phyloP scores from a whole-genome alignment of 2,797 vertebrate species.

The Phoebastria nigripes region DNA sequence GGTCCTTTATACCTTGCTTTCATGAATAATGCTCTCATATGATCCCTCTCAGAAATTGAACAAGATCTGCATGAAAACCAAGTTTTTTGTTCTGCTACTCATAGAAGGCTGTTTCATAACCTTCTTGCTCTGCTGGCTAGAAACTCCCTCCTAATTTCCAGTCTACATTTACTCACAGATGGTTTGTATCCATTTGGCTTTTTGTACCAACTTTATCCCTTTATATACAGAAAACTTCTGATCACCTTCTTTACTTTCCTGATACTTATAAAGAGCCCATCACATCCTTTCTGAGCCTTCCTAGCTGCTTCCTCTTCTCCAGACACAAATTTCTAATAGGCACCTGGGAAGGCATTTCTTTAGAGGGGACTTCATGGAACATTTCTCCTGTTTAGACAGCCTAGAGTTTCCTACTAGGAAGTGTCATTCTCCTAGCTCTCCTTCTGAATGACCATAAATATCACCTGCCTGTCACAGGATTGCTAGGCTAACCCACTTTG shows the following conservation, averaged over 20 bases:
- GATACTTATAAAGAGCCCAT: background rate
- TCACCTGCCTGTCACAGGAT: background rate
- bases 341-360: background rate
- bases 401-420: background rate
- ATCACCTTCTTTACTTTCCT: background rate
- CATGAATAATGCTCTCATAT: background rate
- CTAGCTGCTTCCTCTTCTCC: background rate
- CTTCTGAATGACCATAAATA: background rate
- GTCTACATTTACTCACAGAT: background rate
- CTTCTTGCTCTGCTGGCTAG: background rate
- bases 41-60: background rate
- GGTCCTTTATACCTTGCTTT: background rate
- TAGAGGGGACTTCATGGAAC: background rate
- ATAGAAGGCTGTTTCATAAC: background rate
- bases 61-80: background rate
- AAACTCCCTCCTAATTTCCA: background rate
- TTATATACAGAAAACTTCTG: background rate
- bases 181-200: accelerated
- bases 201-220: background rate
- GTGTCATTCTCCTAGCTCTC: background rate
- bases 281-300: background rate
- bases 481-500: background rate
- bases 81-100: background rate
- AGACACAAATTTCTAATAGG: background rate
- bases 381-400: background rate